Conservation (phyloP, 2,797 vertebrate genomes). For the Morus bassanus region DNA sequence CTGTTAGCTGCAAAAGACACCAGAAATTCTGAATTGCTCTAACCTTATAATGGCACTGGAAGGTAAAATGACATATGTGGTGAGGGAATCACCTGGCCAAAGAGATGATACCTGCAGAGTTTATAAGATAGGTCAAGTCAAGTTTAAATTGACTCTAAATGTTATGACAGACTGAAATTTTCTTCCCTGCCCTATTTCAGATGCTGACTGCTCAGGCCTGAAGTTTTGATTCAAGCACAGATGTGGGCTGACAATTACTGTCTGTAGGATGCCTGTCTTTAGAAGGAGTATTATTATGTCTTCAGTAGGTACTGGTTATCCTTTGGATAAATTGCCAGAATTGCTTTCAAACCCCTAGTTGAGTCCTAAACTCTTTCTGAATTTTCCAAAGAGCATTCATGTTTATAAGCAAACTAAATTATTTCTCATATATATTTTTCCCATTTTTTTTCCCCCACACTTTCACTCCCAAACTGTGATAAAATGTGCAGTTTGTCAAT, state of each 20-base stretch:
- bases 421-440: background rate
- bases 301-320: background rate
- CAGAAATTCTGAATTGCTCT: background rate
- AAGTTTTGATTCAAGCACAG: background rate
- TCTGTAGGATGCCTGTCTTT: background rate
- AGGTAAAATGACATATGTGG: background rate
- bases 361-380: background rate
- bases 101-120: background rate
- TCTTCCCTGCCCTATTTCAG: background rate
- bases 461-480: background rate
- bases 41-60: background rate
- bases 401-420: background rate
- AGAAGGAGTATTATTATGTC: background rate
- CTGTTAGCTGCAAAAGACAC: background rate
- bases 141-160: background rate
- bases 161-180: background rate
- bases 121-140: background rate
- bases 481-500: background rate
- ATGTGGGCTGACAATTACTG: background rate
- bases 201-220: background rate
- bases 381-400: background rate
- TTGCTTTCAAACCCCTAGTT: background rate
- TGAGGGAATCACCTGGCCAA: background rate
- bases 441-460: rapidly evolving
- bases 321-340: background rate